phyloP scores from a whole-genome alignment of 1,140 invertebrate genomes.

The Mya arenaria region DNA sequence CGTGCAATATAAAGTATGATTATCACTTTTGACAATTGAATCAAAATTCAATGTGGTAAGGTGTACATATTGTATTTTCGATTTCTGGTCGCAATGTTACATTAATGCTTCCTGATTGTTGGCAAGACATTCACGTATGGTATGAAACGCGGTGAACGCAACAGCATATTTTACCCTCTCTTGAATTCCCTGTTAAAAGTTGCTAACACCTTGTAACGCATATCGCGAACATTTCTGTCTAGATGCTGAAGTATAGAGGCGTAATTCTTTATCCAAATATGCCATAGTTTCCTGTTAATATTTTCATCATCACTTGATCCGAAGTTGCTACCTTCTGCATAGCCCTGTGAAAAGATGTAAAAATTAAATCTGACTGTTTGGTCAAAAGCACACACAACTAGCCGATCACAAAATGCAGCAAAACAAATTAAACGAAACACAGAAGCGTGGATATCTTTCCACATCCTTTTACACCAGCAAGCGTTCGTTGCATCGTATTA shows the following conservation, averaged over 20 bases:
- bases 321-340: neutral
- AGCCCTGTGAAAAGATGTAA: constrained; percentile 1
- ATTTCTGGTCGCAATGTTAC: too few species aligned
- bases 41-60: too few species aligned
- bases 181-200: constrained; percentile 15
- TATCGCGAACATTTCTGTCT: constrained; percentile 1
- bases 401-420: neutral
- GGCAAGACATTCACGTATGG: too few species aligned
- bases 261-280: constrained; percentile 20
- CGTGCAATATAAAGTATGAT: too few species aligned
- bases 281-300: constrained; percentile 23
- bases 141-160: too few species aligned
- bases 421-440: too few species aligned
- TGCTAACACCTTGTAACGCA: constrained; percentile 39
- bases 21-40: too few species aligned
- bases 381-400: neutral
- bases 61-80: too few species aligned
- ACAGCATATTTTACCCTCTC: too few species aligned
- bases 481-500: constrained; percentile 10
- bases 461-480: neutral
- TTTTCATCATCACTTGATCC: constrained; percentile 36
- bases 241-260: neutral
- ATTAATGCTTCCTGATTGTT: too few species aligned
- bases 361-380: neutral
- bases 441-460: too few species aligned